Conservation (phyloP, 2,797 vertebrate genomes). For the Clarias platycephalus region DNA sequence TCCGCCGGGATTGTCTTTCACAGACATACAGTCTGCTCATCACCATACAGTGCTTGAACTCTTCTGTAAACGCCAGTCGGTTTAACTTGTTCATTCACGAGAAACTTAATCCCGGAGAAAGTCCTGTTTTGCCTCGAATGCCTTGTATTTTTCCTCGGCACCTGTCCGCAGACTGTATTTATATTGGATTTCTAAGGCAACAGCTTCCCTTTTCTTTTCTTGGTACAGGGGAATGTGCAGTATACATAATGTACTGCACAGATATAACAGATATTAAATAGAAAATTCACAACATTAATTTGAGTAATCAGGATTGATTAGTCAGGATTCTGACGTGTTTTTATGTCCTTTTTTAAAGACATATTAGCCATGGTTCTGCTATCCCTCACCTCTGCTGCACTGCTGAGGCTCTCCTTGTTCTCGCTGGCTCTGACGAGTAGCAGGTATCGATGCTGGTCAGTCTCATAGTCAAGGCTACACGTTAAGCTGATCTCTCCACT, state of each 20-base stretch:
- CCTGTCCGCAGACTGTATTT: not conserved
- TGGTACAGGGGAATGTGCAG: not conserved
- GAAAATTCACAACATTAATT: not conserved
- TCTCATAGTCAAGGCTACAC: conserved; percentile 81
- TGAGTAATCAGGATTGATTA: no score
- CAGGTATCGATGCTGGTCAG: conserved; percentile 79
- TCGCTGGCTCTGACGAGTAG: conserved; percentile 82
- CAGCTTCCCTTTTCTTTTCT: not conserved
- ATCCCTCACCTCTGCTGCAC: conserved; percentile 77
- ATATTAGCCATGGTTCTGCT: not conserved
- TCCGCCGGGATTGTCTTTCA: no score
- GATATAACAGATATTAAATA: not conserved
- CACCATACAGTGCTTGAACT: no score
- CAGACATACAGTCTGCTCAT: no score
- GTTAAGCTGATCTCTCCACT: conserved; percentile 82
- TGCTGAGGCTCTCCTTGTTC: conserved; percentile 75
- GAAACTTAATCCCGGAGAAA: no score
- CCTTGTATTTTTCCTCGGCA: no score
- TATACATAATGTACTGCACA: not conserved
- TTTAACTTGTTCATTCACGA: no score
- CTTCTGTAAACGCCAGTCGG: no score
- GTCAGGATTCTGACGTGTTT: not conserved
- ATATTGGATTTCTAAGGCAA: not conserved
- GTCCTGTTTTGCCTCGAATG: no score
- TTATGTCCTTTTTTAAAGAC: not conserved